Evolutionary conservation across 2,797 vertebrate genomes (phyloP).

Genomic region (Pempheris klunzingeri): DNA sequence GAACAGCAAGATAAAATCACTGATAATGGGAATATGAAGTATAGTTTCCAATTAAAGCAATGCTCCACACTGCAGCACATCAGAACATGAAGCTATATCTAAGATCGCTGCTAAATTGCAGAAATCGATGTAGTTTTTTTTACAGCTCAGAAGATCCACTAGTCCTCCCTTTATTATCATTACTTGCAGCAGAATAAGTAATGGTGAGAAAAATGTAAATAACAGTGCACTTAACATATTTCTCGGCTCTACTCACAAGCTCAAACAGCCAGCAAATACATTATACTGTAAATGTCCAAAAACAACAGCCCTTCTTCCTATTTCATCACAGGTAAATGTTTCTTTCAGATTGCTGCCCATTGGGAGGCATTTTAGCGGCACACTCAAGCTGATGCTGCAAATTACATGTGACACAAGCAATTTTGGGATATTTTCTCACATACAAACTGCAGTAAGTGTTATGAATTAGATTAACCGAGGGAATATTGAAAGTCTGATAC

Average conservation of each 20-base stretch:
- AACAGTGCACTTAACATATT: conserved; percentile 55
- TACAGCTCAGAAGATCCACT: conserved; percentile 36
- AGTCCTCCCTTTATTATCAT: conserved; percentile 49
- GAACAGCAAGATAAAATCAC: conserved; percentile 5
- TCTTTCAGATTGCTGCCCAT: conserved; percentile 50
- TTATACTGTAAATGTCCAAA: conserved; percentile 58
- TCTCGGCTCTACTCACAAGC: conserved; percentile 29
- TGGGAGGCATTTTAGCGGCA: conserved; percentile 56
- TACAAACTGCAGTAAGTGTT: conserved; percentile 72
- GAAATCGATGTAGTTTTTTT: conserved; percentile 41
- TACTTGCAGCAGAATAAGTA: conserved; percentile 47
- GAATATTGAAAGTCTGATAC: conserved; percentile 71
- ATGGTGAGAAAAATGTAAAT: conserved; percentile 63
- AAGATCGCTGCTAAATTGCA: conserved; percentile 34
- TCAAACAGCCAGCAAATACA: conserved; percentile 46
- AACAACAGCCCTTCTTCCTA: conserved; percentile 51
- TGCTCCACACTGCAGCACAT: neutral
- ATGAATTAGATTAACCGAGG: conserved; percentile 74
- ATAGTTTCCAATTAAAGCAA: conserved; percentile 7
- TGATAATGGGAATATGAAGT: conserved; percentile 8
- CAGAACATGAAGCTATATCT: conserved; percentile 17
- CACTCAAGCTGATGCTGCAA: conserved; percentile 75
- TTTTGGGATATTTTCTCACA: conserved; percentile 77
- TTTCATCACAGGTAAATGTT: conserved; percentile 68
- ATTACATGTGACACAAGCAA: conserved; percentile 81